Evolutionary conservation across 2,797 vertebrate genomes (phyloP).

Genomic region (Paratrypauchen microcephalus): DNA sequence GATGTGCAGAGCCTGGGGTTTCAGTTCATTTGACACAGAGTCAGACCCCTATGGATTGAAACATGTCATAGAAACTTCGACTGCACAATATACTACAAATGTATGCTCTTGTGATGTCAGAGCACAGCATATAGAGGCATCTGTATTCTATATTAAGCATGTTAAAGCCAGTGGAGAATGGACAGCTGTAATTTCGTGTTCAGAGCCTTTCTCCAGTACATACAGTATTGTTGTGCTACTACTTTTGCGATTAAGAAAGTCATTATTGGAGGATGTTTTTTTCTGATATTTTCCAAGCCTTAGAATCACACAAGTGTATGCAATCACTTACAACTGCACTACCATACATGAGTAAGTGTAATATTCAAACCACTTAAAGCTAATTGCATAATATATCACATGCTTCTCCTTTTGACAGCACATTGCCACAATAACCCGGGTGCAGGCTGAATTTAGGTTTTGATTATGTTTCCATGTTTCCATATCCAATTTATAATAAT

Average conservation of each 20-base stretch:
- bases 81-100: not conserved
- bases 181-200: no score
- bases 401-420: not conserved
- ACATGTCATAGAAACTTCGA: not conserved
- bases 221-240: no score
- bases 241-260: no score
- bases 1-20: slow-evolving; percentile 21
- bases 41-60: not conserved
- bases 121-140: no score
- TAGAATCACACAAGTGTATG: no score
- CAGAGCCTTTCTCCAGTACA: no score
- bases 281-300: no score
- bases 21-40: not conserved
- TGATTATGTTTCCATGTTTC: not conserved
- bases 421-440: not conserved
- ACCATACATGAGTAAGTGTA: not conserved
- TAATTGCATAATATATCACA: not conserved
- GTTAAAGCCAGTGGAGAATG: no score
- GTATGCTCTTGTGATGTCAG: not conserved
- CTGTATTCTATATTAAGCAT: no score
- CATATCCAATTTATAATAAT: no score
- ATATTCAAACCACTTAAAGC: not conserved
- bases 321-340: no score
- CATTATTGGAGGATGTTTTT: no score
- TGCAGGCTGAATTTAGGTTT: not conserved